phyloP scores from a whole-genome alignment of 2,113 vertebrate genomes.

The Plestiodon gilberti region DNA sequence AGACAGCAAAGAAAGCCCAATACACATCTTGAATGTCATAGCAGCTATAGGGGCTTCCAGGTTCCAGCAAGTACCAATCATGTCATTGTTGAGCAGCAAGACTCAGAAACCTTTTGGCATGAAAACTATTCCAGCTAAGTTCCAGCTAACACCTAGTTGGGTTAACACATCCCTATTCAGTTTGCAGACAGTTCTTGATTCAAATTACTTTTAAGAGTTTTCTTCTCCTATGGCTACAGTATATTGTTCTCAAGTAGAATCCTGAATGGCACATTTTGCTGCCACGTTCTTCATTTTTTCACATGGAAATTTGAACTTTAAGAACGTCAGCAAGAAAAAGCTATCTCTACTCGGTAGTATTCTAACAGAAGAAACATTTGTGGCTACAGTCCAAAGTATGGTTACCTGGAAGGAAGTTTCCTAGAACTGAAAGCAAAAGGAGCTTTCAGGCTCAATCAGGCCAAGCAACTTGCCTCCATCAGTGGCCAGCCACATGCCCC shows the following conservation, averaged over 20 bases:
- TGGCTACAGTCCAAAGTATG: background rate
- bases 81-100: too few relatives aligned
- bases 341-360: background rate
- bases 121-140: too few relatives aligned
- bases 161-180: background rate
- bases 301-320: background rate
- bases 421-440: background rate
- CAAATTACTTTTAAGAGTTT: too few relatives aligned
- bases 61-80: too few relatives aligned
- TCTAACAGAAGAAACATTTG: background rate
- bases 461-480: background rate
- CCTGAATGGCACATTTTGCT: background rate
- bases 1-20: too few relatives aligned
- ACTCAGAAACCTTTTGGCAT: too few relatives aligned
- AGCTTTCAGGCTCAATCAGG: background rate
- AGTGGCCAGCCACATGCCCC: background rate
- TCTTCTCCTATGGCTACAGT: too few relatives aligned
- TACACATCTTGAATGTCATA: too few relatives aligned
- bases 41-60: too few relatives aligned
- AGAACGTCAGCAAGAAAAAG: background rate
- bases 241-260: too few relatives aligned
- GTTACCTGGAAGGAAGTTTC: background rate
- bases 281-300: background rate
- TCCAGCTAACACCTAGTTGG: background rate
- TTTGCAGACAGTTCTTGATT: background rate